phyloP scores from a whole-genome alignment of 1,140 invertebrate species.

The Trichonephila clavipes region DNA sequence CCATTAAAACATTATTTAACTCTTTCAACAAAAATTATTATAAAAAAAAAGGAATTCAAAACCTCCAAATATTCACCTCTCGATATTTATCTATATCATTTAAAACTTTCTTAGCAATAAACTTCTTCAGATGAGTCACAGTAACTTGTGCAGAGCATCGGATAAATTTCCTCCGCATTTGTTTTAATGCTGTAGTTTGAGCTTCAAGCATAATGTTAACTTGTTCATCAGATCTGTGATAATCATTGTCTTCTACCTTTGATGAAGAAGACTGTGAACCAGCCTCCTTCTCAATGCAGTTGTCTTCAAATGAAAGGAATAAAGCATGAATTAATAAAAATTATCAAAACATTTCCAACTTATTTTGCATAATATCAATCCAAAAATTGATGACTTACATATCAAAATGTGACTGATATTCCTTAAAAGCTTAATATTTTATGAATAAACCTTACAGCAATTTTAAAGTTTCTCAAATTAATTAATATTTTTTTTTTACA shows the following conservation, averaged over 20 bases:
- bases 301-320: slow-evolving; percentile 56
- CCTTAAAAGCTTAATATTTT: too few species aligned
- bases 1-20: too few species aligned
- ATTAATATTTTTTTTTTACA: too few species aligned
- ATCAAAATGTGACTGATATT: too few species aligned
- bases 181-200: slow-evolving; percentile 87
- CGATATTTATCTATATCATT: slow-evolving; percentile 95
- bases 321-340: background rate
- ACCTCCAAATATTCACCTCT: slow-evolving; percentile 87
- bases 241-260: slow-evolving; percentile 88
- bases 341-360: too few species aligned
- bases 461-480: too few species aligned
- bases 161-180: slow-evolving; percentile 93
- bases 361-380: too few species aligned
- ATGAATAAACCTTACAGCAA: too few species aligned
- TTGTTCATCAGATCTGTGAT: slow-evolving; percentile 97
- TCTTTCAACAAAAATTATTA: background rate
- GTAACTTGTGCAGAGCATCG: slow-evolving; percentile 97
- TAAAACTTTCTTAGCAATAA: slow-evolving; percentile 96
- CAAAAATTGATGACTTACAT: too few species aligned
- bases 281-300: slow-evolving; percentile 77
- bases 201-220: slow-evolving; percentile 94
- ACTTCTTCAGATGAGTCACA: slow-evolving; percentile 98
- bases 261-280: slow-evolving; percentile 78
- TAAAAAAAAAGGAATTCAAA: background rate